Evolutionary conservation across 1,140 invertebrate genomes (phyloP).

Genomic region (Calliphora vicina): DNA sequence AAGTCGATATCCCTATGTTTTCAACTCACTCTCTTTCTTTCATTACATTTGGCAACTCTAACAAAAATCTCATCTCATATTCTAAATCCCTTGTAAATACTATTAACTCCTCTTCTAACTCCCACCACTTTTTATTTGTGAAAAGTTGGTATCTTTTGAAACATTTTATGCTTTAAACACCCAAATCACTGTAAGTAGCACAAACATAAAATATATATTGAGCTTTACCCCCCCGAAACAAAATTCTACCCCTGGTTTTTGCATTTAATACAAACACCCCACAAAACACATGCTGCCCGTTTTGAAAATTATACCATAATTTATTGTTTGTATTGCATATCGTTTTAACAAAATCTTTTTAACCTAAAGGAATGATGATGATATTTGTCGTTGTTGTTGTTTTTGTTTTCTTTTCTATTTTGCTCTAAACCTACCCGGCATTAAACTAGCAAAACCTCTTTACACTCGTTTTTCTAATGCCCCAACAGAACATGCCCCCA

Average conservation of each 20-base stretch:
- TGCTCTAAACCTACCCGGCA: not conserved
- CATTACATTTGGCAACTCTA: not conserved
- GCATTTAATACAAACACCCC: not conserved
- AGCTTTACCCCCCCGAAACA: too few relatives aligned
- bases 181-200: not conserved
- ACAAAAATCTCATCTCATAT: not conserved
- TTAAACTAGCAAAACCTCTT: not conserved
- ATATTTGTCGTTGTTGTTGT: not conserved
- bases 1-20: too few relatives aligned
- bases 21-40: too few relatives aligned
- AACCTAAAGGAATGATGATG: conserved; percentile 18
- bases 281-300: not conserved
- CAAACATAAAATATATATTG: not conserved
- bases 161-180: not conserved
- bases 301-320: conserved; percentile 10
- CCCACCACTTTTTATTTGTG: not conserved
- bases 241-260: not conserved
- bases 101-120: not conserved
- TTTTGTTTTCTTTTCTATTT: not conserved
- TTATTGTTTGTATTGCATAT: conserved; percentile 22
- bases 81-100: not conserved
- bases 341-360: conserved; percentile 31
- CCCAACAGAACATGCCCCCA: not conserved
- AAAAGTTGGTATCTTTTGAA: too few relatives aligned
- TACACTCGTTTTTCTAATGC: too few relatives aligned